Base-by-base conservation (phyloP, 1,140 invertebrate genomes). In the Goniozus legneri region DNA sequence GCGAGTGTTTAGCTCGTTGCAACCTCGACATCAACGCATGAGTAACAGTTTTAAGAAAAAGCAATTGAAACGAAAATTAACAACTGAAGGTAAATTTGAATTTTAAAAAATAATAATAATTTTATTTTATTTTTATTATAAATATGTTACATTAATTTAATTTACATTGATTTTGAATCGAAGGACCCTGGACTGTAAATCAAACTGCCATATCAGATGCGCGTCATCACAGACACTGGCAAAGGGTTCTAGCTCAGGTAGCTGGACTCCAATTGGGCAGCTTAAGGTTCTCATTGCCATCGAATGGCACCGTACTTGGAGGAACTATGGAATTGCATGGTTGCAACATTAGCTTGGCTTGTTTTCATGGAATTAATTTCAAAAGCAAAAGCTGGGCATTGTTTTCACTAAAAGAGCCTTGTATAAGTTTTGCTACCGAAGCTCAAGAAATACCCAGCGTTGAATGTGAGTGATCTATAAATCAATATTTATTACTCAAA, bases 361-460 rank as follows among this genome's bases (percentile, higher is more conserved):
- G 95, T 73, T 98, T 97, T 78, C 93, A 97, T 73, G 95, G 95
- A 3, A 92, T 96, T 60, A 97, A 97, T 73, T 96, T 98, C 72
- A 94, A 94, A 55, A 88, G 93, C 20, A 97, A 97, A 76, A 94
- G 88, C 2, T 98, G 95, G 95, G 95, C 94, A 1, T 65, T 97
- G 20, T 98, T 98, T 69, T 95, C 91, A 49, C 77, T 98, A 37
- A 90, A 92, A 69, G 92, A 97, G 56, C 94, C 95, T 0, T 92
- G 86, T 50, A 97, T 98, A 49, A 92, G 88, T 59, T 98, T 98
- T 77, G 87, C 92, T 14, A 96, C 95, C 0, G 94, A 97, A 74
- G 92, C 92, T 1, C 91, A 95, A 69, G 87, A 92, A 71, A 82
- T 91, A 32, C 81, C 82, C 20, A 80, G 81, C 35, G 80, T 82